Evolutionary conservation across 2,888 invertebrate genomes (phyloP).

Genomic region (Watsonalla cultraria): DNA sequence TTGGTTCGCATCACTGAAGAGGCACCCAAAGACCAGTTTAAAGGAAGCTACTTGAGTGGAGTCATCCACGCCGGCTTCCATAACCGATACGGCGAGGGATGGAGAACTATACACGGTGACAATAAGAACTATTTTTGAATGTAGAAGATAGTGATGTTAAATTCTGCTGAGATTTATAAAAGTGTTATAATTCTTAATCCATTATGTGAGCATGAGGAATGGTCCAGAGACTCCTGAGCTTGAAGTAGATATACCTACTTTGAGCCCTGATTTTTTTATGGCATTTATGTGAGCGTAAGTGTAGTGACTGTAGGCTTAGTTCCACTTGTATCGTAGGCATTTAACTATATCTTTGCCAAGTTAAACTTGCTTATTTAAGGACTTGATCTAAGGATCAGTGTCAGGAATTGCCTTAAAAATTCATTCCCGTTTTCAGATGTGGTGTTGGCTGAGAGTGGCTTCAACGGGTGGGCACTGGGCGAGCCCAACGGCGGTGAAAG

Average conservation of each 20-base stretch:
- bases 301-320: not conserved
- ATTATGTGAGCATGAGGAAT: not conserved
- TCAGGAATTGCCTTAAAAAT: not conserved
- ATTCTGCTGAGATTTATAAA: not conserved
- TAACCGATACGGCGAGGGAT: conserved; percentile 27
- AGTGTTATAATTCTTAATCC: not conserved
- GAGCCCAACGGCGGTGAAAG: conserved; percentile 3
- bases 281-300: not conserved
- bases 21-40: conserved; percentile 30
- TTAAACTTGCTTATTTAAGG: too few relatives aligned
- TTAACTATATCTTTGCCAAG: too few relatives aligned
- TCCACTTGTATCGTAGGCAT: too few relatives aligned
- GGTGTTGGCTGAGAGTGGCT: not conserved
- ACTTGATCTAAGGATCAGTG: too few relatives aligned
- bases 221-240: too few relatives aligned
- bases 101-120: conserved; percentile 45
- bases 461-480: not conserved
- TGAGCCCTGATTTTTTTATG: too few relatives aligned
- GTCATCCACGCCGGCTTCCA: conserved; percentile 38
- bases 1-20: conserved; percentile 30
- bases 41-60: conserved; percentile 26
- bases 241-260: too few relatives aligned
- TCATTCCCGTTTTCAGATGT: not conserved
- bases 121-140: not conserved
- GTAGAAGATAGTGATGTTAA: not conserved